These are phyloP conservation scores for Stigmatopora nigra DNA, from an alignment of 2,113 vertebrate genomes.

Conservation along the genomic window DNA sequence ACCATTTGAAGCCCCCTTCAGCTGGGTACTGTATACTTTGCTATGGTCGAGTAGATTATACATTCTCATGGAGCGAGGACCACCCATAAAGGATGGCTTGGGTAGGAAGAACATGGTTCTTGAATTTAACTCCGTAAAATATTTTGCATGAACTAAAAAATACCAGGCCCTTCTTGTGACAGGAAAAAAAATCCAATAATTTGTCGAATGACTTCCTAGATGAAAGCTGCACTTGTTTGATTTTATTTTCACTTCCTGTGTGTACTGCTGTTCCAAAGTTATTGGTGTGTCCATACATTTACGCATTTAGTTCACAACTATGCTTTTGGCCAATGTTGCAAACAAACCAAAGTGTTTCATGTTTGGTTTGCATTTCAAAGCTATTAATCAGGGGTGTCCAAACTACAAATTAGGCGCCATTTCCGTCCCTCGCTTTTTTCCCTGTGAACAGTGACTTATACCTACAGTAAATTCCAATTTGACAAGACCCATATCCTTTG, in stretches of 20 bases:
- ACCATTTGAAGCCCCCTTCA: slow-evolving; percentile 53
- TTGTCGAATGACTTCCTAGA: background rate
- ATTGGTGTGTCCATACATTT: slow-evolving; percentile 11
- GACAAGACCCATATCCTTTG: background rate
- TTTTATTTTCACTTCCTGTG: slow-evolving; percentile 36
- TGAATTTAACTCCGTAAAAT: no score
- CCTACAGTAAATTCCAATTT: no score
- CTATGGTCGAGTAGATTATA: slow-evolving; percentile 3
- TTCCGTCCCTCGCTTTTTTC: background rate
- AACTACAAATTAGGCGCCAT: background rate
- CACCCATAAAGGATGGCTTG: no score
- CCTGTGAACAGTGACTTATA: no score
- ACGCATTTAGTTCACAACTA: slow-evolving; percentile 19
- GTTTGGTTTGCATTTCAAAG: slow-evolving; percentile 37
- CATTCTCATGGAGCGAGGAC: no score
- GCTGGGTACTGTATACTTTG: slow-evolving; percentile 44
- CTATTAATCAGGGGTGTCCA: slow-evolving; percentile 3
- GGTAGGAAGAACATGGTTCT: no score
- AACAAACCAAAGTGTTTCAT: slow-evolving; percentile 69
- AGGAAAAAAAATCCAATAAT: background rate
- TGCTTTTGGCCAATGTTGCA: slow-evolving; percentile 34
- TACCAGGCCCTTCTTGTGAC: slow-evolving; percentile 22
- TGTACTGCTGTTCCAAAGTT: slow-evolving; percentile 1
- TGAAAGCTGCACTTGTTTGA: background rate
- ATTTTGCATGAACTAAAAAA: background rate